phyloP scores from a whole-genome alignment of 2,888 invertebrate genomes.

The Cheilosia vernalis region DNA sequence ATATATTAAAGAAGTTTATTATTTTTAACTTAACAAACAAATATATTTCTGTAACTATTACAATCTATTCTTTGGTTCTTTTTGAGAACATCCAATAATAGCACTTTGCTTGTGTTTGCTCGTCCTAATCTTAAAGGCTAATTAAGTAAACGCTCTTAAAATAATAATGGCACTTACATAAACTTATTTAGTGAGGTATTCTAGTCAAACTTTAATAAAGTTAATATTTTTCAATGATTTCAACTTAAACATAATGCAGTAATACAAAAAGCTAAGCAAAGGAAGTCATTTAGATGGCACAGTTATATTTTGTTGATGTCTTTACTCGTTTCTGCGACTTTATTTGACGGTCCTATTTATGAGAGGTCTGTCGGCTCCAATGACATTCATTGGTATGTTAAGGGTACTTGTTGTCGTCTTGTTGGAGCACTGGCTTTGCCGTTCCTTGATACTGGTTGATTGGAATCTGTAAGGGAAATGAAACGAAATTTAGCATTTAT shows the following conservation, averaged over 20 bases:
- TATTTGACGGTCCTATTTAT: not conserved
- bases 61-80: not conserved
- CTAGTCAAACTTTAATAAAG: not conserved
- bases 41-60: not conserved
- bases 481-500: not conserved
- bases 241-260: too few species aligned
- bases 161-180: not conserved
- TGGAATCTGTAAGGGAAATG: not conserved
- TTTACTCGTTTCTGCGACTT: not conserved
- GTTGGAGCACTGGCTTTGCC: not conserved
- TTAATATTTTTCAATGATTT: not conserved
- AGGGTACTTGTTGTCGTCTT: not conserved
- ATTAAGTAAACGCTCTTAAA: not conserved
- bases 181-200: constrained; percentile 3
- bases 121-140: not conserved
- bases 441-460: not conserved
- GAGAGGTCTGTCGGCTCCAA: not conserved
- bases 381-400: not conserved
- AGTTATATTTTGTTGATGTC: not conserved
- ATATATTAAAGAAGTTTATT: not conserved
- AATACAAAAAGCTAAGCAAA: too few species aligned
- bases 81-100: not conserved
- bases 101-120: not conserved
- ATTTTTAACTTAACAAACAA: not conserved
- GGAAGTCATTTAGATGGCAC: not conserved